phyloP scores from a whole-genome alignment of 2,888 invertebrate species.

The Drosophila mettleri region DNA sequence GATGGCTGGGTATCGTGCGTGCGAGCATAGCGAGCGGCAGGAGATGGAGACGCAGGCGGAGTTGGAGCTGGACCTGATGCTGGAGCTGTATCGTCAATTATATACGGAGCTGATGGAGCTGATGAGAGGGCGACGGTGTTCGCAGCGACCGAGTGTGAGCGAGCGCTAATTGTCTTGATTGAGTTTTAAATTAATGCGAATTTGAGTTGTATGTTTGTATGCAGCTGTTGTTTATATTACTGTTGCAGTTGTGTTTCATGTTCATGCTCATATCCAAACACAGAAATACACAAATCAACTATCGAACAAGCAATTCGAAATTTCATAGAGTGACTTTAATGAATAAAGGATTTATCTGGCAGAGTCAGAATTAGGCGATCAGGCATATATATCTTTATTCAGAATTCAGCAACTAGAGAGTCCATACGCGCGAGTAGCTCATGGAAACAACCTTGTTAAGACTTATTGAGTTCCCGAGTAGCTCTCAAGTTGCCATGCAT shows the following conservation, averaged over 20 bases:
- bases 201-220: constrained; percentile 66
- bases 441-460: not conserved
- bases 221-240: constrained; percentile 1
- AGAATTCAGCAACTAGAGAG: not conserved
- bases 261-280: not conserved
- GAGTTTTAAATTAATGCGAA: constrained; percentile 81
- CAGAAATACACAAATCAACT: constrained; percentile 2
- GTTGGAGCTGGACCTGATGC: constrained; percentile 1
- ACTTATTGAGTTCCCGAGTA: constrained; percentile 43
- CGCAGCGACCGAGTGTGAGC: constrained; percentile 58
- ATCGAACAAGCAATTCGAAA: constrained; percentile 29
- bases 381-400: not conserved
- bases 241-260: constrained; percentile 55
- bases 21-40: constrained; percentile 25
- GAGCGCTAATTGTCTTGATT: constrained; percentile 78
- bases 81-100: constrained; percentile 23
- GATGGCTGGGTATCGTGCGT: constrained; percentile 57
- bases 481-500: constrained; percentile 57
- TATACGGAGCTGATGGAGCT: constrained; percentile 12
- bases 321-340: constrained; percentile 33
- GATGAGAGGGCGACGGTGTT: constrained; percentile 7
- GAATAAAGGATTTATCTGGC: not conserved
- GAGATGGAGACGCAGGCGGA: constrained; percentile 11
- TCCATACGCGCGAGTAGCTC: not conserved
- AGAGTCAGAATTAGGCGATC: not conserved